A percentile compares a stretch with the other conserved stretches of the same genome.
Conservation (phyloP, 2,797 vertebrate genomes). For the Tapera naevia region DNA sequence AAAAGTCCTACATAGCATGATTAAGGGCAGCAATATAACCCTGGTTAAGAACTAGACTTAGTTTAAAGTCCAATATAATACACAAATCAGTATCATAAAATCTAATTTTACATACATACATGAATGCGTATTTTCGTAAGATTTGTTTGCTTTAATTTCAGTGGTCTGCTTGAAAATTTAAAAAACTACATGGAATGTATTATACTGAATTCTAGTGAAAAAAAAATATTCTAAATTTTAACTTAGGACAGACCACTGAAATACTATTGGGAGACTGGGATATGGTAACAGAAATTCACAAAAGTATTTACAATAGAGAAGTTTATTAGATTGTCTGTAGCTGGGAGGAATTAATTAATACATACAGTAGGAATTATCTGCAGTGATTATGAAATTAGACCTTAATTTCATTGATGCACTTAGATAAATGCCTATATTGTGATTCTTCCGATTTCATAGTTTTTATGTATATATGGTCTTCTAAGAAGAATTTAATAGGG, state of each 20-base stretch:
- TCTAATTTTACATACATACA: slow-evolving; percentile 44
- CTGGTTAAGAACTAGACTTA: slow-evolving; percentile 12
- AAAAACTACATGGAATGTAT: background rate
- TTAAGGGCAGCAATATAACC: slow-evolving; percentile 48
- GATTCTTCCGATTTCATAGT: background rate
- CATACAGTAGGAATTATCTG: background rate
- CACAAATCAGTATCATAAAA: slow-evolving; percentile 52
- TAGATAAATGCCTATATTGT: background rate
- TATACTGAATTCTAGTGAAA: background rate
- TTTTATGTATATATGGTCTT: background rate
- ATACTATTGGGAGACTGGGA: background rate
- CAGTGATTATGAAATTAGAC: background rate
- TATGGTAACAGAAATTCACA: background rate
- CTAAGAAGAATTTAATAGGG: background rate
- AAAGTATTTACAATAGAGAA: background rate
- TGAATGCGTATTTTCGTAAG: background rate
- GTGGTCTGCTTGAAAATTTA: background rate
- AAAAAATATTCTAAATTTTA: background rate
- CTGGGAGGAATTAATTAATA: background rate
- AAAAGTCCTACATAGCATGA: slow-evolving; percentile 6
- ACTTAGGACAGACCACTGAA: background rate
- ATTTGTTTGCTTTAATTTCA: background rate
- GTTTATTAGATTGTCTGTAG: background rate
- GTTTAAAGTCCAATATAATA: slow-evolving; percentile 41
- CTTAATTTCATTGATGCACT: background rate